phyloP scores from a whole-genome alignment of 1,140 invertebrate genomes.

The Orchesella cincta region DNA sequence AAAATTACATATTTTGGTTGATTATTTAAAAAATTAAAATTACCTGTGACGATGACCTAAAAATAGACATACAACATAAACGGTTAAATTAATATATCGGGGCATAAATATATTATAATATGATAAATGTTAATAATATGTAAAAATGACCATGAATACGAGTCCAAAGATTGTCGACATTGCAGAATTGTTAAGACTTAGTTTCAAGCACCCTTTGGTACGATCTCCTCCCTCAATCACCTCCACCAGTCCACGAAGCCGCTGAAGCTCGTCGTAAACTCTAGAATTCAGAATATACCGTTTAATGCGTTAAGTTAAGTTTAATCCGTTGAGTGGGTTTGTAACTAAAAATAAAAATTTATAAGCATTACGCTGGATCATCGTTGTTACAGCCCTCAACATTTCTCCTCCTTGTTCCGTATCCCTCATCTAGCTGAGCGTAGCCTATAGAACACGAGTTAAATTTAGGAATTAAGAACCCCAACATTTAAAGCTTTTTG shows the following conservation, averaged over 20 bases:
- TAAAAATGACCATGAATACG: conserved; percentile 49
- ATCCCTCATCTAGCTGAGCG: background rate
- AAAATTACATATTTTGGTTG: too few species aligned
- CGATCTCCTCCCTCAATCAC: conserved; percentile 36
- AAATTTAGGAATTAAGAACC: background rate
- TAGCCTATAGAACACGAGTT: background rate
- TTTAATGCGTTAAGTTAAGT: background rate
- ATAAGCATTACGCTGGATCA: too few species aligned
- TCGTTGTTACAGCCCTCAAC: background rate
- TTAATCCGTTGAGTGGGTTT: too few species aligned
- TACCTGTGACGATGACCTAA: too few species aligned
- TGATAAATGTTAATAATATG: too few species aligned
- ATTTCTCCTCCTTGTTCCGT: background rate
- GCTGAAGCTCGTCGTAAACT: conserved; percentile 48
- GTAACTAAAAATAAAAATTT: too few species aligned
- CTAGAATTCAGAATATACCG: background rate
- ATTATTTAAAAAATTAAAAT: too few species aligned
- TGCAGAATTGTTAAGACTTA: conserved; percentile 40
- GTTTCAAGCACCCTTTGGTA: conserved; percentile 26
- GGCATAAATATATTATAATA: too few species aligned
- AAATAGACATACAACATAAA: too few species aligned
- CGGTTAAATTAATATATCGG: too few species aligned
- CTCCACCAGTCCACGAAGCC: conserved; percentile 43
- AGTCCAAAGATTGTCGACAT: conserved; percentile 50
- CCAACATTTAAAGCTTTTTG: too few species aligned